These are phyloP conservation scores for Pseudococcus longispinus DNA, from an alignment of 2,888 invertebrate genomes.

Conservation along the genomic window DNA sequence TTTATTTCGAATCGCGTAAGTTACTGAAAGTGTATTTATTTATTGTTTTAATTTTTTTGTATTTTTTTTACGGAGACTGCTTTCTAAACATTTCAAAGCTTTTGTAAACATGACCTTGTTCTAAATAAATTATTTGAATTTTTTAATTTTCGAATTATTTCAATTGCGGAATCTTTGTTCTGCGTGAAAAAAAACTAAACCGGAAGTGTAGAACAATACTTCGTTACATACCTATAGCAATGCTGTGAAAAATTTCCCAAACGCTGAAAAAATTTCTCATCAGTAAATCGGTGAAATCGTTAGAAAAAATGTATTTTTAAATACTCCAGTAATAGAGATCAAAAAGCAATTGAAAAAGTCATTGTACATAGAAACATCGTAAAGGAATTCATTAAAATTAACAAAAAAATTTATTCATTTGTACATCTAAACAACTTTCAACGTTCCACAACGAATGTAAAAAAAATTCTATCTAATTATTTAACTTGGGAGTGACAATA, in stretches of 20 bases:
- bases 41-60: background rate
- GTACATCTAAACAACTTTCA: constrained; percentile 14
- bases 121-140: background rate
- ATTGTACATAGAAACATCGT: background rate
- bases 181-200: no score
- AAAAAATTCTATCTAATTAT: constrained; percentile 11
- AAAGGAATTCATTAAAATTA: background rate
- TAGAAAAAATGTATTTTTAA: background rate
- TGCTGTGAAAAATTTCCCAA: background rate
- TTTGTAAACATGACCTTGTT: background rate
- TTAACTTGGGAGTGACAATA: background rate
- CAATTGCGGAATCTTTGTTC: no score
- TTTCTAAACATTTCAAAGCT: background rate
- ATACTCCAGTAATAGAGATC: background rate
- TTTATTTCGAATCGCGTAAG: background rate
- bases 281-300: background rate
- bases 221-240: no score
- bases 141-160: background rate
- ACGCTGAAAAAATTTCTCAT: background rate
- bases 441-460: constrained; percentile 1
- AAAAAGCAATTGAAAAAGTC: constrained; percentile 23
- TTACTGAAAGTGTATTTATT: background rate
- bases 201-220: no score
- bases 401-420: constrained; percentile 15
- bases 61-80: background rate